A percentile compares a stretch with the other conserved stretches of the same genome.
Evolutionary conservation across 2,888 invertebrate genomes (phyloP).

Genomic region (Lymantria dispar): DNA sequence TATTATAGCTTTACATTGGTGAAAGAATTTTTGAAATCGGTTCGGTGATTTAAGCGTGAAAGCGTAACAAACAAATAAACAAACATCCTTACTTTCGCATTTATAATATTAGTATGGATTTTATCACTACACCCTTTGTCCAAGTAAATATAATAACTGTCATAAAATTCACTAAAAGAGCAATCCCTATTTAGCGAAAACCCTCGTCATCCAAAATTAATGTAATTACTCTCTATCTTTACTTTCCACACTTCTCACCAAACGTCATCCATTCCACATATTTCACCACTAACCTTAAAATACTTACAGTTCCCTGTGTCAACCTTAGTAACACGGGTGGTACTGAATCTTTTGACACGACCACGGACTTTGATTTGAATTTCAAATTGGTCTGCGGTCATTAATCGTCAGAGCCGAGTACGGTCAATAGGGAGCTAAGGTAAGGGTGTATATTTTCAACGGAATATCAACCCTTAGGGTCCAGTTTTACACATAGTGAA

Average conservation of each 20-base stretch:
- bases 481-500: too few relatives aligned
- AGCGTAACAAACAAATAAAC: too few relatives aligned
- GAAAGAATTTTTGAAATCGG: too few relatives aligned
- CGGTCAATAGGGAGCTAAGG: conserved; percentile 25
- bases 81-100: too few relatives aligned
- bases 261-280: not conserved
- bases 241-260: not conserved
- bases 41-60: too few relatives aligned
- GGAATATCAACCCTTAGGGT: too few relatives aligned
- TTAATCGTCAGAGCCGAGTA: conserved; percentile 30
- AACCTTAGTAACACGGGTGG: conserved; percentile 13
- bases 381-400: conserved; percentile 34
- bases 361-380: conserved; percentile 39
- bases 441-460: not conserved
- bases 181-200: not conserved
- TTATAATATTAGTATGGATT: too few relatives aligned
- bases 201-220: not conserved
- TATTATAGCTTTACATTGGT: too few relatives aligned
- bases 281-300: conserved; percentile 11
- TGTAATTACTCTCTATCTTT: not conserved
- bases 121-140: too few relatives aligned
- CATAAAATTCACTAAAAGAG: not conserved
- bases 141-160: too few relatives aligned
- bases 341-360: conserved; percentile 40
- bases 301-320: conserved; percentile 15